Evolutionary conservation across 2,113 vertebrate species (phyloP).

Genomic region (Zosterops lateralis): DNA sequence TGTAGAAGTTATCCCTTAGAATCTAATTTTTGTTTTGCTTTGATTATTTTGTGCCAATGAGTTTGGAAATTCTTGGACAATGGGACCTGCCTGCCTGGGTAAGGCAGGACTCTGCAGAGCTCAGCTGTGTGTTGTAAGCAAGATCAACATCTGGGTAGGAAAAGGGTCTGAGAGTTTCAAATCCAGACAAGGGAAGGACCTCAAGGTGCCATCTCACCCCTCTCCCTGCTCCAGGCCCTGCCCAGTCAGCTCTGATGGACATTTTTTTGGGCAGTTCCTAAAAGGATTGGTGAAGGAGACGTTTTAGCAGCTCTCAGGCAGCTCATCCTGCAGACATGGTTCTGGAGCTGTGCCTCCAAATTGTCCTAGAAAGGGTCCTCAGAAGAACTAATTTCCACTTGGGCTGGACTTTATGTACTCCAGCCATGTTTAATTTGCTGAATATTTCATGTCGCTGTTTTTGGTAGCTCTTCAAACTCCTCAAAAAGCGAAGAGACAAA

Average conservation of each 20-base stretch:
- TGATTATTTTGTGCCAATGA: neutral
- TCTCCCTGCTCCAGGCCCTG: neutral
- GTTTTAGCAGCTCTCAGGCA: neutral
- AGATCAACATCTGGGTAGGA: neutral
- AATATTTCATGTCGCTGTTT: neutral
- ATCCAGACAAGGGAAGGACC: neutral
- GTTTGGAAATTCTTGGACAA: neutral
- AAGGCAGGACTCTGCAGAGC: neutral
- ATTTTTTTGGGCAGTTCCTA: neutral
- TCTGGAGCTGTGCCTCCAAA: neutral
- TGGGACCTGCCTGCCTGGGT: neutral
- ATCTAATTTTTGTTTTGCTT: neutral
- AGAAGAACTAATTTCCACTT: neutral
- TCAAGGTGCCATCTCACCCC: neutral
- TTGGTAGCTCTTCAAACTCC: constrained; percentile 22
- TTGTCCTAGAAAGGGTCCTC: neutral
- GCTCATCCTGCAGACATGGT: neutral
- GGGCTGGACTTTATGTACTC: neutral
- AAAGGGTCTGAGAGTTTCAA: neutral
- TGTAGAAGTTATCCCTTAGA: neutral
- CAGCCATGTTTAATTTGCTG: neutral
- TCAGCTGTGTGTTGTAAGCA: rapidly evolving
- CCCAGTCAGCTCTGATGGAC: rapidly evolving
- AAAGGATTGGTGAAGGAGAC: neutral
- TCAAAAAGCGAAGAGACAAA: constrained; percentile 21